phyloP scores from a whole-genome alignment of 2,888 invertebrate genomes.

The Cryptophagus acutangulus region DNA sequence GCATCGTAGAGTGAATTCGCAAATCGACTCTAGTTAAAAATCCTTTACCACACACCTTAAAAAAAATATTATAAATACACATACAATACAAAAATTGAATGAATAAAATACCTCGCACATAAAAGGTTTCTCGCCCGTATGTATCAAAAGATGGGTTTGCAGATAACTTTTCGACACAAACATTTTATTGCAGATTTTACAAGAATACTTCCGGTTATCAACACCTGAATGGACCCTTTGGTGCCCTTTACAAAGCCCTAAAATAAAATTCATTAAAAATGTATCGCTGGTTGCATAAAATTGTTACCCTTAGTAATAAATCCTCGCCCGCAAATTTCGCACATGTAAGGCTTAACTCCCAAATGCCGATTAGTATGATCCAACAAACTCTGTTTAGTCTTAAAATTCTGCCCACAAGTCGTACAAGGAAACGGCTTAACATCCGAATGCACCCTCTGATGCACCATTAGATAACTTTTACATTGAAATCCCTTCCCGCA shows the following conservation, averaged over 20 bases:
- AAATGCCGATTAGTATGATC: conserved; percentile 59
- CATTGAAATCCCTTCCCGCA: conserved; percentile 61
- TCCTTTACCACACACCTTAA: conserved; percentile 53
- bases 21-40: conserved; percentile 57
- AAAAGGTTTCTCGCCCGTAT: conserved; percentile 50
- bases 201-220: conserved; percentile 57
- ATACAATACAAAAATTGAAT: neutral
- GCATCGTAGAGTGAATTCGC: conserved; percentile 57
- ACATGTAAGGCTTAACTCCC: conserved; percentile 56
- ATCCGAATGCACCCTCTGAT: conserved; percentile 58
- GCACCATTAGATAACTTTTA: conserved; percentile 57
- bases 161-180: conserved; percentile 59
- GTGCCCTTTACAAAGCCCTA: conserved; percentile 55
- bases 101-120: conserved; percentile 52
- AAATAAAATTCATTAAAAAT: conserved; percentile 15
- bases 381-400: conserved; percentile 56
- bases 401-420: conserved; percentile 55
- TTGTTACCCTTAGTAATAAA: conserved; percentile 59
- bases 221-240: conserved; percentile 56
- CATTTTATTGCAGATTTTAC: conserved; percentile 56
- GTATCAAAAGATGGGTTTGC: conserved; percentile 55
- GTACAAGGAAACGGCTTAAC: conserved; percentile 55
- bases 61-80: conserved; percentile 6
- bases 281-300: conserved; percentile 12
- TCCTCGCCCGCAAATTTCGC: conserved; percentile 55